These are phyloP conservation scores for Hypolimnas misippus DNA, from an alignment of 2,888 invertebrate species.

Conservation along the genomic window DNA sequence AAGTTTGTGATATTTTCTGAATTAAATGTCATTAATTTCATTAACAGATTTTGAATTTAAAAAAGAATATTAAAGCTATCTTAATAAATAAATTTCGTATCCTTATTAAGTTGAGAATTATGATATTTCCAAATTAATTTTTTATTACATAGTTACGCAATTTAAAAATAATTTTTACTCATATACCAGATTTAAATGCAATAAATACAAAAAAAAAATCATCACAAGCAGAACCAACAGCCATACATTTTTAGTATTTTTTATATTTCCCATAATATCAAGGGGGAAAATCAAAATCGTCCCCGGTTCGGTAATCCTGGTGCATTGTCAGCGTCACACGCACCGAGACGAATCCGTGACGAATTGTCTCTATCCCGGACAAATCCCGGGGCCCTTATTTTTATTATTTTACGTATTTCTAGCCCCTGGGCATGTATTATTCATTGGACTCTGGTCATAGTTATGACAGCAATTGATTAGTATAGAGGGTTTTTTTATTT, in stretches of 20 bases:
- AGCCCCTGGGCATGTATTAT: conserved; percentile 61
- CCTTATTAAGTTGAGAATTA: too few species aligned
- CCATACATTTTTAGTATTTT: not conserved
- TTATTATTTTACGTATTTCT: conserved; percentile 63
- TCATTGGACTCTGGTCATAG: conserved; percentile 57
- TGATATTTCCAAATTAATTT: too few species aligned
- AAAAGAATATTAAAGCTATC: too few species aligned
- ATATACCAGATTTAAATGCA: too few species aligned
- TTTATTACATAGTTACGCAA: too few species aligned
- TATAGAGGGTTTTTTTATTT: not conserved
- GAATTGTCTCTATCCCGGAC: conserved; percentile 60
- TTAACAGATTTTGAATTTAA: too few species aligned
- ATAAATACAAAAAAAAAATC: not conserved
- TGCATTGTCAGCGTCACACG: conserved; percentile 47
- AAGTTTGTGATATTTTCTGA: too few species aligned
- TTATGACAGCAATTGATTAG: conserved; percentile 31
- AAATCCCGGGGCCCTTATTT: conserved; percentile 57
- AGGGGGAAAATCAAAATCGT: conserved; percentile 37
- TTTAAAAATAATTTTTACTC: too few species aligned
- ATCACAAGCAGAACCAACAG: too few species aligned
- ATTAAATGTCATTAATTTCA: too few species aligned
- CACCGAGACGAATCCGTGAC: conserved; percentile 70
- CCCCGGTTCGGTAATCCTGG: conserved; percentile 46
- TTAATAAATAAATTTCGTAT: too few species aligned
- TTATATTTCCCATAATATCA: not conserved